Base-by-base conservation (phyloP, 1,140 invertebrate species). In the Acromyrmex echinatior region DNA sequence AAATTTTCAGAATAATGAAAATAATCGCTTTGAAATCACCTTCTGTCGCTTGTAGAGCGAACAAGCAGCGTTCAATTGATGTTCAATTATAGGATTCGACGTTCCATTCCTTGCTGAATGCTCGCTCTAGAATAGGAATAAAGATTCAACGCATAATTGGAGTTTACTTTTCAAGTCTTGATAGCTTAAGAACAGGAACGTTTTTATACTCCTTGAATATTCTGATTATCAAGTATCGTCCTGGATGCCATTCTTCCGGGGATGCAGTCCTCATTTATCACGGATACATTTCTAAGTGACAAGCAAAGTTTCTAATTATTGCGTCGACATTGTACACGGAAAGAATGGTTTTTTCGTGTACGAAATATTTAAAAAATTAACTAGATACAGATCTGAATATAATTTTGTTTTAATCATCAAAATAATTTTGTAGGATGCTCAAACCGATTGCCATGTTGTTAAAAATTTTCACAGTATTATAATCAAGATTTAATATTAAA, bases 21-120 rank as follows among this genome's bases (percentile, higher is more conserved):
- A 21, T 60, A 62, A 14, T 51, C 35, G 9, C 4, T 45, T 2
- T 39, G 4, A 51, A 53, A 12, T 68, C 14, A 89, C 89, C 73
- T 89, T 76, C 1, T 21, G 28, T 25, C 0, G 63, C 16, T 62
- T 66, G 12, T 84, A 89, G 25, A 28, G 4, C 0, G 35, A 25
- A 31, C 84, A 90, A 35, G 25, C 18, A 14, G 68, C 51, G 2
- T 76, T 62, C 35, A 31, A 14, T 3, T 73, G 79, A 35, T 2
- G 49, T 7, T 74, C 68, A 5, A 12, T 53, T 14, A 14, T 5
- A 25, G 18, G 3, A 16, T 49, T 60, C 53, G 68, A 14, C 2
- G 25, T 49, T 31, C 14, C 25, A 18, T 16, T 21, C 18, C 9
- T n/a, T n/a, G 63, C 18, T 31, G 28, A 18, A 49, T 10, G 3